Evolutionary conservation across 2,113 vertebrate genomes (phyloP).

Genomic region (Cichladusa arquata): DNA sequence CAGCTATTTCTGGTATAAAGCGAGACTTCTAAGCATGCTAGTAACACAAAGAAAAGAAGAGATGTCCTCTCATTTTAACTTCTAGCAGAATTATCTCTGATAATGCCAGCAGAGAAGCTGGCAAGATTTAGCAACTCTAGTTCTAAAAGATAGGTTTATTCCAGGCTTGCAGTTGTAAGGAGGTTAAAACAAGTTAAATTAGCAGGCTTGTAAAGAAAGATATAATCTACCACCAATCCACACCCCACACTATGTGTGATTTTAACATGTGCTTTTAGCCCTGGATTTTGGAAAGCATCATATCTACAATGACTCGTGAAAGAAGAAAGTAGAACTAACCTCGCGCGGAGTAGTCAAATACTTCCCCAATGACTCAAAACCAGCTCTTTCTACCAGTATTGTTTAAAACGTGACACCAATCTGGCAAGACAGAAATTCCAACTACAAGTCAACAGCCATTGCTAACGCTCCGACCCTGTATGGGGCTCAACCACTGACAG

Average conservation of each 20-base stretch:
- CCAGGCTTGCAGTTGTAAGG: neutral
- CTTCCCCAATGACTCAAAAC: constrained; percentile 36
- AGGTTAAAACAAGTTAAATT: neutral
- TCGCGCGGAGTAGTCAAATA: neutral
- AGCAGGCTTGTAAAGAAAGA: neutral
- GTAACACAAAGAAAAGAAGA: neutral
- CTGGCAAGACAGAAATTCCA: neutral
- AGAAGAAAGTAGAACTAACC: constrained; percentile 23
- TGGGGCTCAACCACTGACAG: neutral
- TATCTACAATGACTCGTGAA: neutral
- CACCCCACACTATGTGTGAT: neutral
- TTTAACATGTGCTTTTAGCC: constrained; percentile 4
- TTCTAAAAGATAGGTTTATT: constrained; percentile 2
- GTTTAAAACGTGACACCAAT: neutral
- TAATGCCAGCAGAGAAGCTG: neutral
- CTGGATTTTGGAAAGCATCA: neutral
- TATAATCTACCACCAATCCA: neutral
- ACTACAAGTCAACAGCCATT: neutral
- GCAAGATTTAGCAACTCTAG: neutral
- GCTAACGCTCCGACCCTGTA: neutral
- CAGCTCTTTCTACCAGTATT: neutral
- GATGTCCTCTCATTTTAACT: neutral
- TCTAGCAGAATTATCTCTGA: neutral
- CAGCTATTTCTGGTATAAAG: neutral
- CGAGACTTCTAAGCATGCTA: neutral